These are phyloP conservation scores for Tenodera sinensis DNA, from an alignment of 2,888 invertebrate genomes.

Conservation along the genomic window DNA sequence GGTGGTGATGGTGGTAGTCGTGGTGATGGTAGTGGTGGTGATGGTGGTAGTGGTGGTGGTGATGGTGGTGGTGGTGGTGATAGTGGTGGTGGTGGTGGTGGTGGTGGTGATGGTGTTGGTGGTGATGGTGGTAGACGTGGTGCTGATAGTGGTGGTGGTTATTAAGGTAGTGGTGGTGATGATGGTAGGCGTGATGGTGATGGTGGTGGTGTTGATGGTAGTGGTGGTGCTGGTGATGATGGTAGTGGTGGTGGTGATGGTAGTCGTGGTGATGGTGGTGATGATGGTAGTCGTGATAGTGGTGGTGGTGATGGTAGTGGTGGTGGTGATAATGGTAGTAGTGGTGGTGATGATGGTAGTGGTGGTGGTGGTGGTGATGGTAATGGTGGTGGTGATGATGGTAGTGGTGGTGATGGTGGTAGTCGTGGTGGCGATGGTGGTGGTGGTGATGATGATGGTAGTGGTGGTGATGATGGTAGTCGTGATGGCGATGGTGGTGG, in stretches of 20 bases:
- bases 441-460: not conserved
- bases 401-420: not conserved
- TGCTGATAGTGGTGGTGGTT: not conserved
- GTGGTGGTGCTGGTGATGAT: not conserved
- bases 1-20: not conserved
- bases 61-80: not conserved
- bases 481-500: no score
- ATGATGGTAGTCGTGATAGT: not conserved
- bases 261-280: not conserved
- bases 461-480: not conserved
- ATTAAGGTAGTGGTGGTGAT: no score
- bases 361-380: not conserved
- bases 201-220: not conserved
- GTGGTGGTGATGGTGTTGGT: not conserved
- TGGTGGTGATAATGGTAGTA: not conserved
- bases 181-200: not conserved
- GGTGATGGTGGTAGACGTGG: not conserved
- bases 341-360: not conserved
- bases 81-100: not conserved
- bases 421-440: no score
- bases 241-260: not conserved
- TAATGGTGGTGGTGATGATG: not conserved
- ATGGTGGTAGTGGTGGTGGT: not conserved
- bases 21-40: not conserved
- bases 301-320: not conserved